Evolutionary conservation across 2,113 vertebrate genomes (phyloP).

Genomic region (Cebus imitator): DNA sequence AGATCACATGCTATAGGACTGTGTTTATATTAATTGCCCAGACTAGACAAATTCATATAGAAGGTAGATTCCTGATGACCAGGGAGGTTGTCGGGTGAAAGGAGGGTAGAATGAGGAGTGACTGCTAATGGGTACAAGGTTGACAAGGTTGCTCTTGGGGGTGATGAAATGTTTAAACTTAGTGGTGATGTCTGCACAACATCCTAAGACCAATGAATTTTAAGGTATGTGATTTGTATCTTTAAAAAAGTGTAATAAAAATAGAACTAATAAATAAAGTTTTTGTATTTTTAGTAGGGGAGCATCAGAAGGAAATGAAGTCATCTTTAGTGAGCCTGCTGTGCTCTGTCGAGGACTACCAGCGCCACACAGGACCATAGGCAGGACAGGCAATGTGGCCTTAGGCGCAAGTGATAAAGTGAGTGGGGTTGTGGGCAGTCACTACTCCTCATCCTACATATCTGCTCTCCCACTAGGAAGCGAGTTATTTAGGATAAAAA

Average conservation of each 20-base stretch:
- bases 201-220: background rate
- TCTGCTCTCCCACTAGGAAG: background rate
- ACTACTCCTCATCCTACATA: background rate
- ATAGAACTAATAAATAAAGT: background rate
- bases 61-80: background rate
- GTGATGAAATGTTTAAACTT: background rate
- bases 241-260: background rate
- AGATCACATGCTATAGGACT: background rate
- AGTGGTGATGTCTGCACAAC: background rate
- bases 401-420: background rate
- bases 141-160: background rate
- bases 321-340: background rate
- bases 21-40: background rate
- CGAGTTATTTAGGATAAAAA: background rate
- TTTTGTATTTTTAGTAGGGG: too few relatives aligned
- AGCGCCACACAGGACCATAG: too few relatives aligned
- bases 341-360: background rate
- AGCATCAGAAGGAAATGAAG: background rate
- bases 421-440: background rate
- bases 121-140: background rate
- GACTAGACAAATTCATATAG: background rate
- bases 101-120: background rate
- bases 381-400: rapidly evolving
- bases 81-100: too few relatives aligned
- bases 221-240: background rate